Base-by-base conservation (phyloP, 1,140 invertebrate species). In the Amphibalanus amphitrite region DNA sequence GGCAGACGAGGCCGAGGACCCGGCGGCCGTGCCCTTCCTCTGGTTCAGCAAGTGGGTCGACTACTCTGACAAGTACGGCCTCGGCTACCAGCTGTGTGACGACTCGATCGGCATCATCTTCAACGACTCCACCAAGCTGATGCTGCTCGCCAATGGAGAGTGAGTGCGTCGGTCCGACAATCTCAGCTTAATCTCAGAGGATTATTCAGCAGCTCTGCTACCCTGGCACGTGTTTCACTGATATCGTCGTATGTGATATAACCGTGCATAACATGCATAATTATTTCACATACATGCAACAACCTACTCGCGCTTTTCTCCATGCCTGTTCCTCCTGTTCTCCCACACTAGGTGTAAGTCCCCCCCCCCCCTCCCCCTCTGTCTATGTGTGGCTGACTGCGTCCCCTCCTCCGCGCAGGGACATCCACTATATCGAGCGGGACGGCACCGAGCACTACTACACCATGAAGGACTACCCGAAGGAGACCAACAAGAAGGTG, bases 341-440 rank as follows among this genome's bases (percentile, higher is more conserved):
- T n/a, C n/a, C n/a, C n/a, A n/a, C n/a, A n/a, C n/a, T n/a, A n/a
- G n/a, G n/a, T n/a, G n/a, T n/a, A n/a, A n/a, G n/a, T n/a, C n/a
- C n/a, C n/a, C n/a, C n/a, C n/a, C n/a, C n/a, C n/a, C n/a, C n/a
- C n/a, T n/a, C n/a, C 4, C 33, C 33, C 4, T 38, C 33, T 38
- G 33, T 15, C 4, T 15, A 15, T 38, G 33, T 6, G 4, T 38
- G 33, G 15, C 33, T 15, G 33, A 38, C 33, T 15, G 33, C 33
- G 4, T 4, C 33, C 4, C 33, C 33, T 38, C 33, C 33, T 4
- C 33, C 33, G 4, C 33, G 71, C 74, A 91, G 90, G 71, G 94
- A 96, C 79, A 90, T 98, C n/a, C 95, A 98, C 79, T 99, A 98
- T 78, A 95, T 98, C 75, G 92, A 97, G 78, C 85, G 90, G 73